Evolutionary conservation across 2,888 invertebrate species (phyloP).

Genomic region (Helobdella robusta): DNA sequence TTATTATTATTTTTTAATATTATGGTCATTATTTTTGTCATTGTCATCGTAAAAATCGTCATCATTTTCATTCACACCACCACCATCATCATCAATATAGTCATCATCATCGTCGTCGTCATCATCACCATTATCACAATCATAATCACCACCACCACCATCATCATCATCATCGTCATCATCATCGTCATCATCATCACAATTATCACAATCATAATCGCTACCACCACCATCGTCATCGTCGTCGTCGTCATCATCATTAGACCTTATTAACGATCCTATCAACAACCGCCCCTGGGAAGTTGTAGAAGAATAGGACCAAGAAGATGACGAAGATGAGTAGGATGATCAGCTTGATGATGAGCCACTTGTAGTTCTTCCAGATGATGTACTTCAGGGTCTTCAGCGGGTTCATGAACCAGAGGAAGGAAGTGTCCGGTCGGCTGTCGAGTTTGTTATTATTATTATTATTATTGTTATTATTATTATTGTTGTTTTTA

Average conservation of each 20-base stretch:
- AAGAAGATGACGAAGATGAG: slow-evolving; percentile 31
- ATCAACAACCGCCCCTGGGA: slow-evolving; percentile 31
- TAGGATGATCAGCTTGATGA: slow-evolving; percentile 33
- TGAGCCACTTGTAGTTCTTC: slow-evolving; percentile 36
- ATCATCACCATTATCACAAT: slow-evolving; percentile 11
- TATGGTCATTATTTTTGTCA: neutral
- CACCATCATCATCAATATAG: neutral
- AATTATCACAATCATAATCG: slow-evolving; percentile 22
- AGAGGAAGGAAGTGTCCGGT: slow-evolving; percentile 36
- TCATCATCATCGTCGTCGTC: slow-evolving; percentile 14
- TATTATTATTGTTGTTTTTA: slow-evolving; percentile 5
- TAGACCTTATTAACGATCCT: slow-evolving; percentile 26
- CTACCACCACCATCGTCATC: slow-evolving; percentile 17
- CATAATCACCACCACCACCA: slow-evolving; percentile 21
- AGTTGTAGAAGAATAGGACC: slow-evolving; percentile 32
- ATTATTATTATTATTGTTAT: neutral
- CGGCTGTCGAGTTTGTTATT: slow-evolving; percentile 31
- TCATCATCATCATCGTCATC: slow-evolving; percentile 9
- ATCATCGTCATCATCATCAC: slow-evolving; percentile 11
- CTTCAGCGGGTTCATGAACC: slow-evolving; percentile 36
- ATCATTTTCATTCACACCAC: neutral
- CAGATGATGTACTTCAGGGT: slow-evolving; percentile 35
- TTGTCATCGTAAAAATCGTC: neutral
- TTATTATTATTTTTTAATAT: neutral
- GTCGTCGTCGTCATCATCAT: slow-evolving; percentile 19